Conservation (phyloP, 2,888 invertebrate genomes). For the Elaeidobius kamerunicus region DNA sequence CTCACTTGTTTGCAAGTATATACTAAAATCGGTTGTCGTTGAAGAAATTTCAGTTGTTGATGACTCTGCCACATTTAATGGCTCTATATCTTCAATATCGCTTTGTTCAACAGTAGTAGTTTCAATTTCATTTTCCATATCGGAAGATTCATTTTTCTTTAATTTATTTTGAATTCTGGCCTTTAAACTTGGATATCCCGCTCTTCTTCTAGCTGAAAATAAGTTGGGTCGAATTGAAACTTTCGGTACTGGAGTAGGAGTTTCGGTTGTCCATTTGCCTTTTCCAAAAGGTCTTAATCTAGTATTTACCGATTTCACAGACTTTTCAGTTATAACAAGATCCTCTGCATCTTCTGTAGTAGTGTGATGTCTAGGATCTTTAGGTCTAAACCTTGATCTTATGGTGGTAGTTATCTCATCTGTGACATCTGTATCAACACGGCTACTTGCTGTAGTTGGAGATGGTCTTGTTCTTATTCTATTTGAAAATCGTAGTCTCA, state of each 20-base stretch:
- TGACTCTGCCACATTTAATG: conserved; percentile 16
- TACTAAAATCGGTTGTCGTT: conserved; percentile 17
- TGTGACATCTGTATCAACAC: conserved; percentile 48
- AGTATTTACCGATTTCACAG: conserved; percentile 41
- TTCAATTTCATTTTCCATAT: conserved; percentile 36
- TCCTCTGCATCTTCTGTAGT: conserved; percentile 32
- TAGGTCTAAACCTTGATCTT: conserved; percentile 46
- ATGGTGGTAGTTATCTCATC: conserved; percentile 39
- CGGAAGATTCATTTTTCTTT: conserved; percentile 28
- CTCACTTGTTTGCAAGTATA: conserved; percentile 4
- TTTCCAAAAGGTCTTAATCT: conserved; percentile 45
- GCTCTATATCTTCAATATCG: conserved; percentile 29
- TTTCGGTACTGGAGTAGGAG: conserved; percentile 40
- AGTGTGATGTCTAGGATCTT: conserved; percentile 43
- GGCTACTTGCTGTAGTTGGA: conserved; percentile 38
- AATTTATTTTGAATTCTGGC: conserved; percentile 40
- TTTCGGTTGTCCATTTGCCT: conserved; percentile 41
- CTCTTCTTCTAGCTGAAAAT: conserved; percentile 43
- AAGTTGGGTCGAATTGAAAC: conserved; percentile 47
- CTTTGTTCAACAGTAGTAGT: conserved; percentile 14
- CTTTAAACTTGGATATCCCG: conserved; percentile 41
- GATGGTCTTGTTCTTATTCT: conserved; percentile 40
- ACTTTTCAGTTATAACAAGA: conserved; percentile 39
- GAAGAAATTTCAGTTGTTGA: conserved; percentile 15
- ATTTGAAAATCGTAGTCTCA: conserved; percentile 48